A percentile compares a stretch with the other conserved stretches of the same genome.
phyloP scores from a whole-genome alignment of 2,113 vertebrate genomes.

The Pogonocichla stellata region DNA sequence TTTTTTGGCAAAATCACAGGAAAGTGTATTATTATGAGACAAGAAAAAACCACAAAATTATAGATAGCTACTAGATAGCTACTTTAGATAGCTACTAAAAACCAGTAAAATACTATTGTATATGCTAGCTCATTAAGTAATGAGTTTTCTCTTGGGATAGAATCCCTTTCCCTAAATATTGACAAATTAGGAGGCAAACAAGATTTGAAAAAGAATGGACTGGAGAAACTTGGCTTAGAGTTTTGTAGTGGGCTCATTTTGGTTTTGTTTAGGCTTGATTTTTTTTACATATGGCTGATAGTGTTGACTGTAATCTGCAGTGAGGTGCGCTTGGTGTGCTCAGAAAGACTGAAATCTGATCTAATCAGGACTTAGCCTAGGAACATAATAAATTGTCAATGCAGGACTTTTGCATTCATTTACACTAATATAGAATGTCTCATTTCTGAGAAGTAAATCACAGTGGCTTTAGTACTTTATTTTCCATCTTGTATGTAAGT shows the following conservation, averaged over 20 bases:
- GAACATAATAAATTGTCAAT: constrained; percentile 83
- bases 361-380: constrained; percentile 59
- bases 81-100: not conserved
- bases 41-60: not conserved
- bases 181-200: not conserved
- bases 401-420: constrained; percentile 79
- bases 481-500: constrained; percentile 89
- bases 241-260: not conserved
- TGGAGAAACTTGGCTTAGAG: not conserved
- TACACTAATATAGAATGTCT: constrained; percentile 85
- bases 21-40: not conserved
- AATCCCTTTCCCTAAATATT: not conserved
- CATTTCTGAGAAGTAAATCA: constrained; percentile 90
- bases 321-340: not conserved
- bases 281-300: not conserved
- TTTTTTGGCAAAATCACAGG: not conserved
- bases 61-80: not conserved
- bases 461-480: constrained; percentile 83
- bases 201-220: not conserved
- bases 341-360: constrained; percentile 61
- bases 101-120: not conserved
- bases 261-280: not conserved
- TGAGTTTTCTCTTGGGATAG: not conserved
- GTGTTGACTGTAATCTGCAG: not conserved
- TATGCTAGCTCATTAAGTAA: not conserved